These are phyloP conservation scores for Apistogramma diplotaenia DNA, from an alignment of 2,113 vertebrate species.

Conservation along the genomic window DNA sequence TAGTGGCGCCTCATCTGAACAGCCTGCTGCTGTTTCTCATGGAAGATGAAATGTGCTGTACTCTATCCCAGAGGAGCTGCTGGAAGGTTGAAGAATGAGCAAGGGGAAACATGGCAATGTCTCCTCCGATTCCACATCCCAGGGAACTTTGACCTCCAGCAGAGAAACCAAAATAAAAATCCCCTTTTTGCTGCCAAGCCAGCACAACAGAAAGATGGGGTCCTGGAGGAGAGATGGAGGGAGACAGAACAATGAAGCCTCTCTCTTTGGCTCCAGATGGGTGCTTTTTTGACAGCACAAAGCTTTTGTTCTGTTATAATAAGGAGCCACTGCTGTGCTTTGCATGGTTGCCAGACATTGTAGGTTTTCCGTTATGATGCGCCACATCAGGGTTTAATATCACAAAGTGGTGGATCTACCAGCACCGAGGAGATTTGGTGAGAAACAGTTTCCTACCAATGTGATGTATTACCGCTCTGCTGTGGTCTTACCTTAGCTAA, in stretches of 20 bases:
- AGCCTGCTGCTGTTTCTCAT: slow-evolving; percentile 43
- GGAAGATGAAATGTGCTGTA: slow-evolving; percentile 49
- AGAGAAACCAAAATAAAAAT: slow-evolving; percentile 72
- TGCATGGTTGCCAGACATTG: slow-evolving; percentile 56
- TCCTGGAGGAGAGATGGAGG: slow-evolving; percentile 48
- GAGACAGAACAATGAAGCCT: slow-evolving; percentile 62
- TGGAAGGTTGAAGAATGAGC: slow-evolving; percentile 45
- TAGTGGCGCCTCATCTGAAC: background rate
- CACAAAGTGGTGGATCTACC: background rate
- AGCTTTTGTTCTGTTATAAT: slow-evolving; percentile 53
- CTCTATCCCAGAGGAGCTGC: slow-evolving; percentile 26
- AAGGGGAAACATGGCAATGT: slow-evolving; percentile 56
- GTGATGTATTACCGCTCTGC: slow-evolving; percentile 4
- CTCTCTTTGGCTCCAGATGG: slow-evolving; percentile 58
- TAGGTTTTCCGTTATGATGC: slow-evolving; percentile 29
- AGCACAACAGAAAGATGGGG: slow-evolving; percentile 63
- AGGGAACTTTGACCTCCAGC: slow-evolving; percentile 69
- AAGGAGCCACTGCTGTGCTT: slow-evolving; percentile 35
- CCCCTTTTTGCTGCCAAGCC: slow-evolving; percentile 58
- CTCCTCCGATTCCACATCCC: slow-evolving; percentile 69
- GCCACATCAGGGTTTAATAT: slow-evolving; percentile 20
- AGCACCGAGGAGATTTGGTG: slow-evolving; percentile 25
- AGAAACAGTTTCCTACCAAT: background rate
- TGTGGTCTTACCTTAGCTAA: background rate
- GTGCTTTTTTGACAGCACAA: slow-evolving; percentile 50